These are phyloP conservation scores for Noturus placidus DNA, from an alignment of 2,113 vertebrate species.

Conservation along the genomic window DNA sequence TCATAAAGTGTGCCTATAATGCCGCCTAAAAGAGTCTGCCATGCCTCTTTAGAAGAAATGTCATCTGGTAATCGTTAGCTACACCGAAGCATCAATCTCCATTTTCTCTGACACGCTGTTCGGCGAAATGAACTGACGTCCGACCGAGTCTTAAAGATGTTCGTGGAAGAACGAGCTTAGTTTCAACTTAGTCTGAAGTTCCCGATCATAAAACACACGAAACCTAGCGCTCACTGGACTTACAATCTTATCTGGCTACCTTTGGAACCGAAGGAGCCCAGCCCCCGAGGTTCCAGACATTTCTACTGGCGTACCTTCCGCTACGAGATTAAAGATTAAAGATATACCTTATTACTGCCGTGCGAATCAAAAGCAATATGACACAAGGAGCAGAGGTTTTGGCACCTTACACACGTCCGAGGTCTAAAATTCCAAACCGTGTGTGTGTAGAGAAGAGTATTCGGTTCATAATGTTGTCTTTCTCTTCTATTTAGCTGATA, in stretches of 20 bases:
- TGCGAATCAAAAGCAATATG: slow-evolving; percentile 23
- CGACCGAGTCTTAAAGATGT: background rate
- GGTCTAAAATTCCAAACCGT: background rate
- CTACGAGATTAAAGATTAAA: slow-evolving; percentile 42
- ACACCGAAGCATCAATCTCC: slow-evolving; percentile 26
- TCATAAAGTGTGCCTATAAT: slow-evolving; percentile 5
- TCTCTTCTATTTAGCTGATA: background rate
- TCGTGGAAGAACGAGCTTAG: background rate
- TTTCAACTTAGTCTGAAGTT: background rate
- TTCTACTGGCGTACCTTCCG: background rate
- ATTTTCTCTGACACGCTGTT: slow-evolving; percentile 13
- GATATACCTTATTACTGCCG: slow-evolving; percentile 37
- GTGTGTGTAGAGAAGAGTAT: background rate
- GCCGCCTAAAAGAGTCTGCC: background rate
- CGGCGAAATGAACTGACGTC: slow-evolving; percentile 7
- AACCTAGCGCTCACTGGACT: background rate
- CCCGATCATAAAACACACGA: background rate
- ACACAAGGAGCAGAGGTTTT: slow-evolving; percentile 12
- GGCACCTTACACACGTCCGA: background rate
- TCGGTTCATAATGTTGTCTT: background rate
- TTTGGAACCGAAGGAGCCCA: slow-evolving; percentile 1
- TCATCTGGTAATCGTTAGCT: slow-evolving; percentile 30
- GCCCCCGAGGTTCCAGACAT: background rate
- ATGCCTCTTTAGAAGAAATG: slow-evolving; percentile 18
- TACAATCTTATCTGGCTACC: slow-evolving; percentile 17